Conservation (phyloP, 2,888 invertebrate species). For the Dicyrtomina minuta region DNA sequence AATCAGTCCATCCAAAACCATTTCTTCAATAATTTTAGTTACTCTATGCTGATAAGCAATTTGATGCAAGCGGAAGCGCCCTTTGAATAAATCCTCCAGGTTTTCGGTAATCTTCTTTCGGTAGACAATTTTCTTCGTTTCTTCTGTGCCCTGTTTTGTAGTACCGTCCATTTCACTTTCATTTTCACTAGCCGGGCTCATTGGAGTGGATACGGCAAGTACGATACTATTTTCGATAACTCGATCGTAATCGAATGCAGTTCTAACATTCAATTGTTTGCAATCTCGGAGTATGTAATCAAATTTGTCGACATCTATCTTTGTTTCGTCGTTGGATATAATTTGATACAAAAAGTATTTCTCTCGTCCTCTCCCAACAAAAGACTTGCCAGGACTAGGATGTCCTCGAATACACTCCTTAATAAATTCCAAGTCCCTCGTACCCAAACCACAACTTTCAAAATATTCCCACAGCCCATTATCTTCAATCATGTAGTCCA, state of each 20-base stretch:
- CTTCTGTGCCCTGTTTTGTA: not conserved
- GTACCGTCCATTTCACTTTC: conserved; percentile 43
- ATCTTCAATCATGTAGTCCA: conserved; percentile 58
- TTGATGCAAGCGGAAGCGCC: conserved; percentile 59
- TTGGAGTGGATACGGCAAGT: no score
- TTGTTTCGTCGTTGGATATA: conserved; percentile 63
- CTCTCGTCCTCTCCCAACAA: conserved; percentile 54
- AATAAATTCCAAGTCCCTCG: conserved; percentile 58
- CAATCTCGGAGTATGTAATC: conserved; percentile 68
- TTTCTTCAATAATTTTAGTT: conserved; percentile 58
- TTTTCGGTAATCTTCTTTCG: conserved; percentile 59
- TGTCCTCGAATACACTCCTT: conserved; percentile 59
- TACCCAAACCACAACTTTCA: conserved; percentile 54
- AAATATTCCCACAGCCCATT: conserved; percentile 56
- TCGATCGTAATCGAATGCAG: conserved; percentile 59
- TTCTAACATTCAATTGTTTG: conserved; percentile 58
- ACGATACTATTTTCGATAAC: conserved; percentile 58
- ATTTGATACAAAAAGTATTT: conserved; percentile 63
- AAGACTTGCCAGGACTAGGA: conserved; percentile 38
- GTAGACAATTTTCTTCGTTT: conserved; percentile 57
- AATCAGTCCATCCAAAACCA: conserved; percentile 53
- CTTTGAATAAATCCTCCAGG: conserved; percentile 60
- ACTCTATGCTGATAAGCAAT: conserved; percentile 61
- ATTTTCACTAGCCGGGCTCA: conserved; percentile 50
- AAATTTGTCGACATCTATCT: conserved; percentile 69